These are phyloP conservation scores for Sebastes elongatus DNA, from an alignment of 2,797 vertebrate species.

Conservation along the genomic window DNA sequence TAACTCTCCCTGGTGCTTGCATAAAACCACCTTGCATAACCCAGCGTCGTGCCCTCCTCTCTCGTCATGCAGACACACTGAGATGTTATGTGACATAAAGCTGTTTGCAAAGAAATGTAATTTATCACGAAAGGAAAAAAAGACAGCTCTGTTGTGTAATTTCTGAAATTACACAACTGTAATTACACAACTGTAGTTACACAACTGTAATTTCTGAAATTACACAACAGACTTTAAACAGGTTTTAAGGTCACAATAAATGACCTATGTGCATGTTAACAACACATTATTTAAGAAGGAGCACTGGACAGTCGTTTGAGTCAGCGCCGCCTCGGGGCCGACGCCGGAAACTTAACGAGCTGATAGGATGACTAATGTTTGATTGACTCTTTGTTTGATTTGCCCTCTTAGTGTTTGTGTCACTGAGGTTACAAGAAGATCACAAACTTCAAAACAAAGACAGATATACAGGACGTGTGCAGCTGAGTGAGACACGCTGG, in stretches of 20 bases:
- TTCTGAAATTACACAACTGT: too few relatives aligned
- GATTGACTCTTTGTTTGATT: constrained; percentile 9
- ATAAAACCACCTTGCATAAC: constrained; percentile 49
- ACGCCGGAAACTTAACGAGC: constrained; percentile 4
- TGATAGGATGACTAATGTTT: constrained; percentile 10
- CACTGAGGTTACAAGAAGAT: constrained; percentile 2
- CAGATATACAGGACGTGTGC: neutral
- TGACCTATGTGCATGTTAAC: neutral
- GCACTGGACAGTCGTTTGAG: constrained; percentile 7
- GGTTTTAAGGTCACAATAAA: neutral
- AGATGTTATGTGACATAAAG: constrained; percentile 43
- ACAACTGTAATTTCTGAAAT: neutral
- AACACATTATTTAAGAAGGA: constrained; percentile 1
- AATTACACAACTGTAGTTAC: too few relatives aligned
- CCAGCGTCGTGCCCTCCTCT: constrained; percentile 5
- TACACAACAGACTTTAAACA: neutral
- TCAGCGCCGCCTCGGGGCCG: neutral
- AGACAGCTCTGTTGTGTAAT: neutral
- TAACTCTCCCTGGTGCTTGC: constrained; percentile 14
- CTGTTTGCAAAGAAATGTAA: neutral
- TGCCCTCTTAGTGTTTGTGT: neutral
- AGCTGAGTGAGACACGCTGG: neutral
- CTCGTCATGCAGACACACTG: constrained; percentile 16
- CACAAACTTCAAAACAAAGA: constrained; percentile 11
- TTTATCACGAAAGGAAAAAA: neutral